Conservation (phyloP, 2,888 invertebrate species). For the Hymenopus coronatus region DNA sequence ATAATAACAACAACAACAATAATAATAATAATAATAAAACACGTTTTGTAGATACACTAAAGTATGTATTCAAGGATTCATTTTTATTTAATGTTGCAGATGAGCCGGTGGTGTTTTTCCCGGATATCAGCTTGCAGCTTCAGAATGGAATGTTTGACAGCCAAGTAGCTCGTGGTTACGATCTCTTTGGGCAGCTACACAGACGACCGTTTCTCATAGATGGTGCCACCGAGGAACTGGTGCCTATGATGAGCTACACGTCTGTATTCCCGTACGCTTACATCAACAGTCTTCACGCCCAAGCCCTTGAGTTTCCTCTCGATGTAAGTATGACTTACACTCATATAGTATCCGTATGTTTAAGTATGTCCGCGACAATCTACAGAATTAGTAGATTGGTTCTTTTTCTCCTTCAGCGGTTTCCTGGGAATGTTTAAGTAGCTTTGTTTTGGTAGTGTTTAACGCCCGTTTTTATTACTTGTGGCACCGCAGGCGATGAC, state of each 20-base stretch:
- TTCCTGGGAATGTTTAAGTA: no score
- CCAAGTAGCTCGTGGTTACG: constrained; percentile 28
- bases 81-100: not conserved
- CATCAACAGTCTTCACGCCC: constrained; percentile 67
- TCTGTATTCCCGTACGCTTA: constrained; percentile 73
- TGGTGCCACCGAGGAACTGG: constrained; percentile 44
- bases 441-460: no score
- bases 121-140: constrained; percentile 34
- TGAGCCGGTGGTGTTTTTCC: not conserved
- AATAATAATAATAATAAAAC: no score
- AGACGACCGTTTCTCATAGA: constrained; percentile 44
- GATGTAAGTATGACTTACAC: constrained; percentile 58
- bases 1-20: no score
- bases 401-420: no score
- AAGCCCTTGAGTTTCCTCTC: constrained; percentile 72
- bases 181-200: constrained; percentile 25
- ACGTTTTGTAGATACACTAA: no score
- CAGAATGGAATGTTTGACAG: constrained; percentile 36
- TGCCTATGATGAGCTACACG: constrained; percentile 64
- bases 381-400: no score
- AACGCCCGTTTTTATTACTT: no score
- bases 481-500: no score
- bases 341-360: no score
- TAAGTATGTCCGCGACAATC: no score
- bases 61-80: no score